A percentile compares a stretch with the other conserved stretches of the same genome.
These are phyloP conservation scores for Pygoscelis antarcticus DNA, from an alignment of 2,113 vertebrate species.

Conservation along the genomic window DNA sequence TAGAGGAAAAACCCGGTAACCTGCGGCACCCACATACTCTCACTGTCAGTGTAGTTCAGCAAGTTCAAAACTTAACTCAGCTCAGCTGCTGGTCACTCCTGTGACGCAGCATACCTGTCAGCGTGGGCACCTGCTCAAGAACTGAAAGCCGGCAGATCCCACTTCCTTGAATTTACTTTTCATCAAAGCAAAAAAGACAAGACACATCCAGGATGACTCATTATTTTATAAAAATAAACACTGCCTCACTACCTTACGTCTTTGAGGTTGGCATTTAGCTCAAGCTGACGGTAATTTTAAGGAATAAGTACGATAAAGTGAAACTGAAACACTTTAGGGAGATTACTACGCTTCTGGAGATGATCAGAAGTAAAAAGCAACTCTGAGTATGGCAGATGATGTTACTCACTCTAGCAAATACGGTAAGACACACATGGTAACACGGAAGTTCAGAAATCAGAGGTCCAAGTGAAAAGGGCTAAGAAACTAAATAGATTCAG, in stretches of 20 bases:
- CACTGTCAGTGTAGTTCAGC: neutral
- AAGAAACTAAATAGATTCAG: neutral
- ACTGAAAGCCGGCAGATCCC: neutral
- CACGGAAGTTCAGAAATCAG: neutral
- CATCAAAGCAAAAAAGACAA: neutral
- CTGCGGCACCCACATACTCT: neutral
- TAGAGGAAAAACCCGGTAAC: neutral
- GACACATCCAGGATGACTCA: neutral
- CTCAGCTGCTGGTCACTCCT: neutral
- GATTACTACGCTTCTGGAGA: neutral
- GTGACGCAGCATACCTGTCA: neutral
- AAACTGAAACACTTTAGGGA: neutral
- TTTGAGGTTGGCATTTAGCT: neutral
- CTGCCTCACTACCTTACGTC: neutral
- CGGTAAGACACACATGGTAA: neutral
- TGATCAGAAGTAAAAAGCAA: neutral
- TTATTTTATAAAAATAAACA: neutral
- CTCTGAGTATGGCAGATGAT: rapidly evolving
- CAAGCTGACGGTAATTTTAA: neutral
- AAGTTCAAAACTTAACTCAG: neutral
- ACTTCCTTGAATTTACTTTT: neutral
- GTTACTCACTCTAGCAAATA: too few relatives aligned
- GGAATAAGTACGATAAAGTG: neutral
- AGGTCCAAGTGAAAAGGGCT: neutral
- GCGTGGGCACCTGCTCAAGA: rapidly evolving